Base-by-base conservation (phyloP, 1,140 invertebrate genomes). In the Drosophila obscura region DNA sequence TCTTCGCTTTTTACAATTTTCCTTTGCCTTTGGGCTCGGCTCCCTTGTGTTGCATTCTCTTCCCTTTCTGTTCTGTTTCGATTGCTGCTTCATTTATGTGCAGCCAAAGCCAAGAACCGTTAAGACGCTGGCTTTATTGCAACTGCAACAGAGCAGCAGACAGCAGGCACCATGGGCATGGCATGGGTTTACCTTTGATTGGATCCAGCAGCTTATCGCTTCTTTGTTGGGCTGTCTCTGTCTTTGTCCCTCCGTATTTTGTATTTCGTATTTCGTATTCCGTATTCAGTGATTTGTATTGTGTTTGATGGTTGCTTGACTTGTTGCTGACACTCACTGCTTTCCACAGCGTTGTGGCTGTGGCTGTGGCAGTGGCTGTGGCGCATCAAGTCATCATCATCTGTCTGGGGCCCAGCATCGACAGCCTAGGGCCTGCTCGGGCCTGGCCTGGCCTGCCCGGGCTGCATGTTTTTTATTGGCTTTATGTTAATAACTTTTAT, bases 401-500 rank as follows among this genome's bases (percentile, higher is more conserved):
- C 39, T 35, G 31, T 51, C 48, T 73, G 39, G 26, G 61, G 61
- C 61, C 7, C 69, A 72, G 71, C 69, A 39, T 65, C 50, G 22
- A 55, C 35, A 45, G 45, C 28, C 13, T 9, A 31, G 31, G 31
- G 31, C 8, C 28, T 11, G 66, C 58, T 39, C 13, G 5, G 8
- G 46, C n/a, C 41, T 11, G 66, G 58, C 28, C 13, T 7, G 6
- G 48, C n/a, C 41, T 56, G 19, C 16, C 43, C 57, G 52, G 75
- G 41, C 52, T 76, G 79, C 79, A 71, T 82, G 83, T 84, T 85
- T 77, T 84, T 85, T 77, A 80, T 85, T 4, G 0, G 73, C 73
- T 82, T 39, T 87, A 87, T 87, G 83, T 72, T 88, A 88, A 88
- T 88, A 77, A 88, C 72, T 88, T 88, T 73, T 69, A 52, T 73